A percentile compares a stretch with the other conserved stretches of the same genome.
phyloP scores from a whole-genome alignment of 1,140 invertebrate genomes.

The Micrasema minimum region DNA sequence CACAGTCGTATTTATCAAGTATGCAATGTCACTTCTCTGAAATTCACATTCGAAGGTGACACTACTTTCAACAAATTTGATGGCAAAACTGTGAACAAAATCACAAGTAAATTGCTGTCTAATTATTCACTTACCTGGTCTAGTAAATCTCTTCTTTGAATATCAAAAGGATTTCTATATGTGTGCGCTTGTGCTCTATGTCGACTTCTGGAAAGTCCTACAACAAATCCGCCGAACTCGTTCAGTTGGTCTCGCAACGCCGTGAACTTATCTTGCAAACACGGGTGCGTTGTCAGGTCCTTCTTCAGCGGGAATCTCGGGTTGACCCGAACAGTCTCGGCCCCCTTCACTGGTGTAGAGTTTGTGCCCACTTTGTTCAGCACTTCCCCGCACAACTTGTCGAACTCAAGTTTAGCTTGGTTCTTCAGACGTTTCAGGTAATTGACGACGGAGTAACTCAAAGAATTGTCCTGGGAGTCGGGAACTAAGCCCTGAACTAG shows the following conservation, averaged over 20 bases:
- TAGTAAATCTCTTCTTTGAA: conserved; percentile 86
- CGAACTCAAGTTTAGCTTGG: conserved; percentile 94
- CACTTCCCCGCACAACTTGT: conserved; percentile 80
- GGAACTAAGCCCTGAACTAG: conserved; percentile 86
- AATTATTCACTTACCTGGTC: conserved; percentile 75
- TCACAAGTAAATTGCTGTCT: no score
- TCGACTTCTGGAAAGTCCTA: conserved; percentile 72
- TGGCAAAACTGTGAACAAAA: no score
- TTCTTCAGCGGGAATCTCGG: conserved; percentile 75
- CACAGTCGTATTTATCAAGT: no score
- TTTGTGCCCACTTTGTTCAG: conserved; percentile 63
- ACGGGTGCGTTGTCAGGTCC: conserved; percentile 83
- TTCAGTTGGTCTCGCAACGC: conserved; percentile 83
- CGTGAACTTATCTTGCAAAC: conserved; percentile 84
- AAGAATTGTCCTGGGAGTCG: conserved; percentile 90
- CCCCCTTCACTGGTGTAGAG: conserved; percentile 56
- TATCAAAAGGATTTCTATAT: conserved; percentile 96
- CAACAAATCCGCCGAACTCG: conserved; percentile 88
- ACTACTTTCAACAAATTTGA: no score
- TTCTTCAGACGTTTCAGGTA: conserved; percentile 96
- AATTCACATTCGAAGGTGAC: no score
- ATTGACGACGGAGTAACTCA: conserved; percentile 93
- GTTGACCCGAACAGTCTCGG: conserved; percentile 80
- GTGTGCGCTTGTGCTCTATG: conserved; percentile 75
- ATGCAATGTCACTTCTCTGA: no score